These are phyloP conservation scores for Acronicta leporina DNA, from an alignment of 2,888 invertebrate genomes.

Conservation along the genomic window DNA sequence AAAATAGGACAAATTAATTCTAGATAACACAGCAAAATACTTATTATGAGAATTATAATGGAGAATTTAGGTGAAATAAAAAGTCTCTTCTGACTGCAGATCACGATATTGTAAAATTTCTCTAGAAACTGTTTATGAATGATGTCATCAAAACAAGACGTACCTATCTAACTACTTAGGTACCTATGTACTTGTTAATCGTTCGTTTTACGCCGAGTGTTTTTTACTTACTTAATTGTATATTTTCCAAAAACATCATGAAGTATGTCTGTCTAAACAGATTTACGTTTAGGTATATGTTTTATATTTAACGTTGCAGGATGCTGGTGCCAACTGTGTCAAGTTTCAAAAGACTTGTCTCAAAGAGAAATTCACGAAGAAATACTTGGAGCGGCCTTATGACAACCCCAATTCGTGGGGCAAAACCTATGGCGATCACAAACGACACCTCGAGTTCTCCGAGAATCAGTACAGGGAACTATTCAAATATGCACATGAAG, in stretches of 20 bases:
- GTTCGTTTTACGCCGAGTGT: not conserved
- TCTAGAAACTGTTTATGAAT: constrained; percentile 21
- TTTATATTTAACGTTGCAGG: constrained; percentile 79
- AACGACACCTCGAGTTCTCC: constrained; percentile 92
- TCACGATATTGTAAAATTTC: constrained; percentile 12
- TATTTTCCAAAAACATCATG: constrained; percentile 7
- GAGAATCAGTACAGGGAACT: constrained; percentile 91
- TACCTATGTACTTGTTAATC: no score
- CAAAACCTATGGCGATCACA: constrained; percentile 94
- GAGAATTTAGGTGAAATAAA: no score
- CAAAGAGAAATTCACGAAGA: constrained; percentile 91
- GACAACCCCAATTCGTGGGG: constrained; percentile 92
- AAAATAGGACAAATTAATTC: no score
- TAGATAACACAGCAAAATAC: no score
- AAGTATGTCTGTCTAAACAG: not conserved
- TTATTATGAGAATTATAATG: no score
- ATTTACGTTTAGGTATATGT: constrained; percentile 23
- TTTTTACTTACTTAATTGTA: constrained; percentile 4
- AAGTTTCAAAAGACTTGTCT: constrained; percentile 95
- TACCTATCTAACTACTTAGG: no score
- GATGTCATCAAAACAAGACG: constrained; percentile 54
- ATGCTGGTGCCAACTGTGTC: constrained; percentile 93
- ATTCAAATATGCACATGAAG: constrained; percentile 90
- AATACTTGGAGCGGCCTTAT: constrained; percentile 91
- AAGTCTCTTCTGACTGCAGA: constrained; percentile 1